These are phyloP conservation scores for Delichon dasypus DNA, from an alignment of 2,797 vertebrate genomes.

Conservation along the genomic window DNA sequence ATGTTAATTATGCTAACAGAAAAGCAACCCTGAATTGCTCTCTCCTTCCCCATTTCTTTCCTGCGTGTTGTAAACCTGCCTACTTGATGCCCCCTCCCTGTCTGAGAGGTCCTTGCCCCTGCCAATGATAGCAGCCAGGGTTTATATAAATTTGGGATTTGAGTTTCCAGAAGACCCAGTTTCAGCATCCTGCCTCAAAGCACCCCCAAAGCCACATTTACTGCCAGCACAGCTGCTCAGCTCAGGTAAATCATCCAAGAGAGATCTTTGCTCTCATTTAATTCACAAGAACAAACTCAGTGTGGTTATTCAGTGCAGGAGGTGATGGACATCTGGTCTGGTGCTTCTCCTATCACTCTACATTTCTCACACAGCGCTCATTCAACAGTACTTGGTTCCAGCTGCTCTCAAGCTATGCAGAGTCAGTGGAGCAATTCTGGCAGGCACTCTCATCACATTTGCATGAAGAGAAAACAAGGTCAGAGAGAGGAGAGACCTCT, in stretches of 20 bases:
- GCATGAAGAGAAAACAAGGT: not conserved
- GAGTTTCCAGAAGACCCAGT: not conserved
- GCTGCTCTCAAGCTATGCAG: not conserved
- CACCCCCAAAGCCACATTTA: not conserved
- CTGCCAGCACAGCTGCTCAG: not conserved
- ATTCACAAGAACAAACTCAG: not conserved
- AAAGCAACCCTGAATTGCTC: not conserved
- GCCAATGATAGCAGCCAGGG: not conserved
- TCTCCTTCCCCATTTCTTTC: not conserved
- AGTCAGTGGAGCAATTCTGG: not conserved
- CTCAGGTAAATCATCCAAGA: not conserved
- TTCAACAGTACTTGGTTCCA: not conserved
- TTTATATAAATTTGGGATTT: not conserved
- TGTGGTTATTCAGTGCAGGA: not conserved
- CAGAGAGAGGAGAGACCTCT: not conserved
- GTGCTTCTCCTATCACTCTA: not conserved
- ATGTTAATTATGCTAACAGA: not conserved
- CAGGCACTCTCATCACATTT: not conserved
- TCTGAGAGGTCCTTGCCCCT: not conserved
- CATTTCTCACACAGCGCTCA: not conserved
- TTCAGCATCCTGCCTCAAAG: not conserved
- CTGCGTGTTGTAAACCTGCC: not conserved
- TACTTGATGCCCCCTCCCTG: not conserved
- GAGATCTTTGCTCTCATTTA: not conserved
- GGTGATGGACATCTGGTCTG: not conserved